Base-by-base conservation (phyloP, 2,797 vertebrate genomes). In the Botia kubotai region DNA sequence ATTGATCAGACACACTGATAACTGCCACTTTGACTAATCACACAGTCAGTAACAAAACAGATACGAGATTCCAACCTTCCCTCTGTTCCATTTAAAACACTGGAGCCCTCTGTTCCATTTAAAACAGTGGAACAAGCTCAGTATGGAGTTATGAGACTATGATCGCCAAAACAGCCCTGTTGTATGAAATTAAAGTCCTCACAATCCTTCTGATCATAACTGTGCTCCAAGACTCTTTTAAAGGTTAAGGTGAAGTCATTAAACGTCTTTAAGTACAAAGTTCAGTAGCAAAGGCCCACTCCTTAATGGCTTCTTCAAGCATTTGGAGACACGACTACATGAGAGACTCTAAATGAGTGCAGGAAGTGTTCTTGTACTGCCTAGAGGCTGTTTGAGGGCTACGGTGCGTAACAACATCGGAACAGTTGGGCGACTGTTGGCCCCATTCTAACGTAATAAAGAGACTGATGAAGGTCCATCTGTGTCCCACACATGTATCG, bases 1-100 rank as follows among this genome's bases (percentile, higher is more conserved):
- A 89, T 87, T 84, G 84, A 88, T 88, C 74, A 55, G 68, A 66
- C 36, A 53, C 29, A 63, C 82, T 70, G 77, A 88, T 87, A 86
- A 86, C 78, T 62, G 85, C 57, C 82, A 82, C 57, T 65, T 72
- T 86, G 85, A 86, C 85, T 77, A 78, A 85, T 86, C 75, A 62
- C 76, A 78, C 46, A 68, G 82, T 84, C 82, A 58, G 60, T 68
- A 69, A 68, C 68, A 83, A 84, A 88, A 83, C 77, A 69, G 83
- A 85, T 77, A 46, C 10, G 43, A 46, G 43, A 10, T 57, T 29
- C 26, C 17, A 52, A 57, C 26, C 39, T 74, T 69, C 58, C 68
- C 33, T 50, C 70, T 62, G 46, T 39, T 77, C 68, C 48, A 53
- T 76, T 65, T 53, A 43, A 71, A 73, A 72, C 19, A 6, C 68